Conservation (phyloP, 2,113 vertebrate genomes). For the Embiotoca jacksoni region DNA sequence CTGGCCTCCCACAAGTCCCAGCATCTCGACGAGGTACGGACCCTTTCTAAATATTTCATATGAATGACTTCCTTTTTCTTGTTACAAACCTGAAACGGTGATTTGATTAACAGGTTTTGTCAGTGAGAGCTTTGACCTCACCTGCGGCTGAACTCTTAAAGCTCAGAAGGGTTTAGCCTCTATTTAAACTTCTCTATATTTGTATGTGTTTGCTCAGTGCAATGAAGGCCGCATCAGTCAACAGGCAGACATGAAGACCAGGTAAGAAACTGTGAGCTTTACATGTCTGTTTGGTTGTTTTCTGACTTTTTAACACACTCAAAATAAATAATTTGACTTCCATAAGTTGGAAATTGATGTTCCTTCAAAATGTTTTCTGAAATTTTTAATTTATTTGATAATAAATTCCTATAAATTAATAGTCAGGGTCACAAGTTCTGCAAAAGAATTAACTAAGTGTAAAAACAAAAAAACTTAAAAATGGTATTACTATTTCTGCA, state of each 20-base stretch:
- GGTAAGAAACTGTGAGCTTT: conserved; percentile 80
- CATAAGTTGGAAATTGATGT: no score
- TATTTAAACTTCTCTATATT: conserved; percentile 47
- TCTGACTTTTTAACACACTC: background rate
- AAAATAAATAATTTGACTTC: no score
- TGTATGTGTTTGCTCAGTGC: conserved; percentile 79
- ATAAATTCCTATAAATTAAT: no score
- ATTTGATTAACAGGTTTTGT: conserved; percentile 32
- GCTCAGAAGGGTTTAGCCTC: conserved; percentile 62
- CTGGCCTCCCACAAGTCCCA: conserved; percentile 92
- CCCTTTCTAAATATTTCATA: background rate
- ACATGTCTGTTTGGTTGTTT: background rate
- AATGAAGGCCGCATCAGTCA: conserved; percentile 89
- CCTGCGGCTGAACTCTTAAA: conserved; percentile 46
- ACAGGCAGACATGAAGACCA: conserved; percentile 92
- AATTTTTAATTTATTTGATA: no score
- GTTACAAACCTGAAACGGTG: background rate
- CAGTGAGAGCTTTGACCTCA: conserved; percentile 31
- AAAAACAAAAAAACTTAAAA: no score
- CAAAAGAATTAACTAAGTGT: no score
- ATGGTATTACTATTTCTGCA: no score
- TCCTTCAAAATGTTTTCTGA: no score
- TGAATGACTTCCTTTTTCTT: background rate
- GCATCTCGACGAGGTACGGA: conserved; percentile 85
- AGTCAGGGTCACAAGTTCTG: no score